Percentiles rank a stretch among this genome's conserved stretches.
phyloP scores from a whole-genome alignment of 2,797 vertebrate genomes.

The Syncerus caffer region DNA sequence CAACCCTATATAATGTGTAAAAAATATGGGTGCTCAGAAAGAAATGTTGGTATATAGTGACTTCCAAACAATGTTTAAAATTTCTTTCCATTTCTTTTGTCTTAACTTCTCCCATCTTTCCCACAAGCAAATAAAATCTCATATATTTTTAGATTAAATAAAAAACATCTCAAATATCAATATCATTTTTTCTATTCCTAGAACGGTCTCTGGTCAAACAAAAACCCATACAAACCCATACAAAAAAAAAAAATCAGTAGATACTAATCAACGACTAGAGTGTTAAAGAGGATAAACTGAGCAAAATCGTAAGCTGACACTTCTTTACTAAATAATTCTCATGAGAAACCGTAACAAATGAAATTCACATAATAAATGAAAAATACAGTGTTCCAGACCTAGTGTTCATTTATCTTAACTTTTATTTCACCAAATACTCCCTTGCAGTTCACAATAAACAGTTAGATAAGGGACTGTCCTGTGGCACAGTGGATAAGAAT shows the following conservation, averaged over 20 bases:
- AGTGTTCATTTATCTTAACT: background rate
- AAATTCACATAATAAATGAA: background rate
- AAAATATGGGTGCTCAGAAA: background rate
- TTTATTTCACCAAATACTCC: background rate
- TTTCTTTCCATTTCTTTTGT: background rate
- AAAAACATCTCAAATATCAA: background rate
- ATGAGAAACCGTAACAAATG: background rate
- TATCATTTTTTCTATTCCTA: background rate
- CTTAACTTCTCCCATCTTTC: background rate
- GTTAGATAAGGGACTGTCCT: background rate
- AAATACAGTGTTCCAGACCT: background rate
- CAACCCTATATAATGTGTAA: background rate
- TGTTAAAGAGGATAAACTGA: background rate
- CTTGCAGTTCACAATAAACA: background rate
- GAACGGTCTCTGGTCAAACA: background rate
- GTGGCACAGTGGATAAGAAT: background rate
- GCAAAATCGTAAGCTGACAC: background rate
- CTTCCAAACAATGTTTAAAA: background rate
- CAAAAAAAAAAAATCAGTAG: background rate
- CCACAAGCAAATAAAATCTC: background rate
- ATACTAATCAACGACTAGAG: background rate
- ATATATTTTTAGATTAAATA: background rate
- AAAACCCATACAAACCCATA: background rate
- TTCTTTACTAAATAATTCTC: background rate
- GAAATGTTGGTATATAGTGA: background rate